Conservation (phyloP, 30 jellyfish, hydroid and myxozoan genomes). For the Turritopsis rubra region DNA sequence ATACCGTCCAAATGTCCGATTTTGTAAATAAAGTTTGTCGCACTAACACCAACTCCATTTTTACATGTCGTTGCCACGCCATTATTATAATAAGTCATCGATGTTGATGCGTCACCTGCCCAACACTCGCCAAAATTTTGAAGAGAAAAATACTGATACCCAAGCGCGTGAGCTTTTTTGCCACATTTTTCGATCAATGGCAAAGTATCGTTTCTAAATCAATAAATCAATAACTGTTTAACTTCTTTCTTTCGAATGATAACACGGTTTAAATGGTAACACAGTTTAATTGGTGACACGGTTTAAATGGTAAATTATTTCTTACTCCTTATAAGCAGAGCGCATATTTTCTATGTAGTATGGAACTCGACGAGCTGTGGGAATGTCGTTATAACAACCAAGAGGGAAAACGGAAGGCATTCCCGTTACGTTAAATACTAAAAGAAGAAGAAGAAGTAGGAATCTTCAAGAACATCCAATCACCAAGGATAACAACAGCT, state of each 20-base stretch:
- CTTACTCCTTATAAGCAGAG: not conserved
- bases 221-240: not conserved
- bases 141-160: constrained; percentile 39
- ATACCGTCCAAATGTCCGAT: constrained; percentile 51
- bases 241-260: not conserved
- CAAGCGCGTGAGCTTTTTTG: constrained; percentile 16
- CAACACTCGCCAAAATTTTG: constrained; percentile 83
- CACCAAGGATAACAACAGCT: not conserved
- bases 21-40: constrained; percentile 56
- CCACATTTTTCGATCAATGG: constrained; percentile 54
- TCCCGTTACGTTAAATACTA: constrained; percentile 20
- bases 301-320: too few species aligned
- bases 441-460: not conserved
- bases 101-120: constrained; percentile 53
- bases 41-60: constrained; percentile 58
- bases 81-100: constrained; percentile 36
- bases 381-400: constrained; percentile 63
- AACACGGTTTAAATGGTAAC: too few species aligned
- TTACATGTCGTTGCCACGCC: constrained; percentile 59
- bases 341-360: not conserved
- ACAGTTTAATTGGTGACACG: too few species aligned
- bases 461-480: not conserved
- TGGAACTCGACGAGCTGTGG: constrained; percentile 26
- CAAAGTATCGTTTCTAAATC: constrained; percentile 38
- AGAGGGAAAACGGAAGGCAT: constrained; percentile 47